Base-by-base conservation (phyloP, 2,888 invertebrate species). In the Acronicta leporina region DNA sequence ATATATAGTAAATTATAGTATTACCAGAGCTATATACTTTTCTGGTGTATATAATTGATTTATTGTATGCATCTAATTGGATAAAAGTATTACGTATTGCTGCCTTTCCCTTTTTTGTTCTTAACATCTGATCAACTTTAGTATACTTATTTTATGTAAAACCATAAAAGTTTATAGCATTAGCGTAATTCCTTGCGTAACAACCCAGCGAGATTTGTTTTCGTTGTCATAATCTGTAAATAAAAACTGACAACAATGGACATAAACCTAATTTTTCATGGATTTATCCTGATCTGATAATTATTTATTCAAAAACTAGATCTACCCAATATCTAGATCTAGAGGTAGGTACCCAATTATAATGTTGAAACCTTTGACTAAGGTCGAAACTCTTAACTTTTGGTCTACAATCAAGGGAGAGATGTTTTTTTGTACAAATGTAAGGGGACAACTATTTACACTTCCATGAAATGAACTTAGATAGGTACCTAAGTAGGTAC, bases 101-200 rank as follows among this genome's bases (percentile, higher is more conserved):
- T 46, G 33, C 56, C 67, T 62, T 72, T 72, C 59, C 48, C 72
- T 76, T 75, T 75, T 58, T 50, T 66, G 45, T 72, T 72, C 56
- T 56, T 30, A 30, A 58, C 35, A 38, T 42, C 27, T 27, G 40
- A 55, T 49, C 44, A 61, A 53, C 50, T 52, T 71, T 40, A 33
- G 5, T 33, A 47, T 13, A n/a, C 41, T 72, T 45, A 20, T 20
- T 20, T 20, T 20, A 20, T 20, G 38, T 55, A 66, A 51, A 11
- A n/a, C 16, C 53, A 6, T 47, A 38, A 41, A 53, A 43, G n/a
- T 72, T 43, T 27, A 35, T 47, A 49, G 9, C 48, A n/a, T 30
- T 47, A 49, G 8, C 48, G 11, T 30, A 20, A 54, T 47, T 14
- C 6, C 20, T 71, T 67, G 47, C 50, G 13, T 70, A 66, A 14